Conservation (phyloP, 2,113 vertebrate genomes). For the Cisticola juncidis region DNA sequence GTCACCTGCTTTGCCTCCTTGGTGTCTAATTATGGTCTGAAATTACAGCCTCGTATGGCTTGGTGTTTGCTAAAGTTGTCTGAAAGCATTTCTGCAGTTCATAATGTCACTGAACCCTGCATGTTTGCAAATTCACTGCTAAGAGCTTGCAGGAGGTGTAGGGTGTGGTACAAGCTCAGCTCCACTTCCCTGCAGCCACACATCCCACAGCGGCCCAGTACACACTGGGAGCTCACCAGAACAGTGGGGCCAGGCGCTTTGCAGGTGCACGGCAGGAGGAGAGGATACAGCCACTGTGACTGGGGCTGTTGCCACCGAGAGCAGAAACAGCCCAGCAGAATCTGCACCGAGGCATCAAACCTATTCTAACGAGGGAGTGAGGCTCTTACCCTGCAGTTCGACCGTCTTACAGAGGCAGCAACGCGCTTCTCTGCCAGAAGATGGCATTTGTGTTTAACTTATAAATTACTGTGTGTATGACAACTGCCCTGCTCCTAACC, state of each 20-base stretch:
- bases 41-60: neutral
- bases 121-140: neutral
- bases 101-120: neutral
- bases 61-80: neutral
- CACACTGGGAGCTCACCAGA: neutral
- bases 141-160: neutral
- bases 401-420: neutral
- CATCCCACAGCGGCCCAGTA: neutral
- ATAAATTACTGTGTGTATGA: too few relatives aligned
- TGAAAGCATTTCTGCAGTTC: neutral
- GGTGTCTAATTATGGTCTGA: neutral
- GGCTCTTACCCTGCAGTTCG: neutral
- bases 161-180: neutral
- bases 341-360: neutral
- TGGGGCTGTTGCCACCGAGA: neutral
- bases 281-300: too few relatives aligned
- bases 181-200: neutral
- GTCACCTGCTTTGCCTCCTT: neutral
- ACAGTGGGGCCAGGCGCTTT: accelerated
- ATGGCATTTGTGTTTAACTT: neutral
- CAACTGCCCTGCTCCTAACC: neutral
- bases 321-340: neutral
- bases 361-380: neutral
- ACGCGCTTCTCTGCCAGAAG: neutral
- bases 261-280: neutral